Percentiles rank a stretch among this genome's conserved stretches.
Conservation (phyloP, 1,140 invertebrate species). For the Drosophila oshimai region DNA sequence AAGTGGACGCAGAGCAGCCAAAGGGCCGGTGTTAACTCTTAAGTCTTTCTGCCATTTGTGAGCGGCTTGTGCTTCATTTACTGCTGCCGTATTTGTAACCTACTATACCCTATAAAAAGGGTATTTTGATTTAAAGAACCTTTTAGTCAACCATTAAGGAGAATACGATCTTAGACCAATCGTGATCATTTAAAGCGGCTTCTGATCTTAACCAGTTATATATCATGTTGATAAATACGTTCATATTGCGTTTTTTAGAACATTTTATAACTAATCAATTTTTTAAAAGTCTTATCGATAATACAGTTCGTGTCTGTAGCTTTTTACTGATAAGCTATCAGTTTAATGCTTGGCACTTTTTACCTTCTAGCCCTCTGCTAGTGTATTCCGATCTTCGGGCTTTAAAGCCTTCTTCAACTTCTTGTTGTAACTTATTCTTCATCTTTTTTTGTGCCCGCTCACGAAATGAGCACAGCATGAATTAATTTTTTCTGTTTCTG, state of each 20-base stretch:
- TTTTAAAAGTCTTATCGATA: too few relatives aligned
- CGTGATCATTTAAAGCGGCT: too few relatives aligned
- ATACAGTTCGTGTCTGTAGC: too few relatives aligned
- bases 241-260: too few relatives aligned
- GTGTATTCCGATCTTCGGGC: not conserved
- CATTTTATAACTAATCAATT: too few relatives aligned
- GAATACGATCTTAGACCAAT: too few relatives aligned
- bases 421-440: conserved; percentile 26
- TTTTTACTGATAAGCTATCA: too few relatives aligned
- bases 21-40: conserved; percentile 40
- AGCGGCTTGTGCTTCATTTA: conserved; percentile 47
- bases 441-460: conserved; percentile 45
- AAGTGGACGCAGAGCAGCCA: conserved; percentile 12
- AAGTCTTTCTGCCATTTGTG: conserved; percentile 35
- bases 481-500: conserved; percentile 72
- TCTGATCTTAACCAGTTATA: too few relatives aligned
- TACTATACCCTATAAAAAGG: conserved; percentile 1
- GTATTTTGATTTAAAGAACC: too few relatives aligned
- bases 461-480: conserved; percentile 78
- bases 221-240: too few relatives aligned
- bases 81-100: conserved; percentile 11
- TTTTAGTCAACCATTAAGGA: too few relatives aligned
- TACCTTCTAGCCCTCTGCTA: not conserved
- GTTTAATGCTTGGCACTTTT: too few relatives aligned
- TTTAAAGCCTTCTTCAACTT: not conserved